A percentile compares a stretch with the other conserved stretches of the same genome.
phyloP scores from a whole-genome alignment of 2,888 invertebrate species.

The Ecdyonurus torrentis region DNA sequence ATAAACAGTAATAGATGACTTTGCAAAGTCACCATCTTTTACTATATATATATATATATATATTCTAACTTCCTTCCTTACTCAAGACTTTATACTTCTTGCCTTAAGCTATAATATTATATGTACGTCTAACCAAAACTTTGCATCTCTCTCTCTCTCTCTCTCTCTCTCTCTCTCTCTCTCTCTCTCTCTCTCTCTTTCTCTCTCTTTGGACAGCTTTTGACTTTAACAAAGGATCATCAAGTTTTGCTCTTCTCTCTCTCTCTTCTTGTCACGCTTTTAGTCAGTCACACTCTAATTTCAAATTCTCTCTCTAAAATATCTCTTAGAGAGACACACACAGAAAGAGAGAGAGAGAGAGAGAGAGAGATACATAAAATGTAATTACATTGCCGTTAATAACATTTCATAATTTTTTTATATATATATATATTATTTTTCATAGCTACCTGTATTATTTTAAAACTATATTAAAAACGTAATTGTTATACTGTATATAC shows the following conservation, averaged over 20 bases:
- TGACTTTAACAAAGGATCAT: no score
- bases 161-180: neutral
- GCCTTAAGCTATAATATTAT: neutral
- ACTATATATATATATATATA: no score
- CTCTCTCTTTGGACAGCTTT: neutral
- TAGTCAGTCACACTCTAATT: neutral
- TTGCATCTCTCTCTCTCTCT: neutral
- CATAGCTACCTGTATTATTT: no score
- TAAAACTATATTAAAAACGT: neutral
- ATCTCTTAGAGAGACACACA: no score
- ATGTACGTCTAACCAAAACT: neutral
- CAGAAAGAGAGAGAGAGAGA: no score
- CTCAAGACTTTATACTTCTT: neutral
- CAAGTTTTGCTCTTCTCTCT: neutral
- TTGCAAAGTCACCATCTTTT: no score
- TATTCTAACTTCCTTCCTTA: neutral
- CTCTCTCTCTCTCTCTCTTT: neutral
- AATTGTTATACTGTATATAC: neutral
- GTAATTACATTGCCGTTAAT: no score
- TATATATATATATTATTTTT: neutral
- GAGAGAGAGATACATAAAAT: no score
- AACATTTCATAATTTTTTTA: no score
- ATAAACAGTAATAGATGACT: no score
- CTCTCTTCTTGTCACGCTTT: neutral
- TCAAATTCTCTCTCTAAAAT: neutral